These are phyloP conservation scores for Pangasius krempfi DNA, from an alignment of 2,797 vertebrate species.

Conservation along the genomic window DNA sequence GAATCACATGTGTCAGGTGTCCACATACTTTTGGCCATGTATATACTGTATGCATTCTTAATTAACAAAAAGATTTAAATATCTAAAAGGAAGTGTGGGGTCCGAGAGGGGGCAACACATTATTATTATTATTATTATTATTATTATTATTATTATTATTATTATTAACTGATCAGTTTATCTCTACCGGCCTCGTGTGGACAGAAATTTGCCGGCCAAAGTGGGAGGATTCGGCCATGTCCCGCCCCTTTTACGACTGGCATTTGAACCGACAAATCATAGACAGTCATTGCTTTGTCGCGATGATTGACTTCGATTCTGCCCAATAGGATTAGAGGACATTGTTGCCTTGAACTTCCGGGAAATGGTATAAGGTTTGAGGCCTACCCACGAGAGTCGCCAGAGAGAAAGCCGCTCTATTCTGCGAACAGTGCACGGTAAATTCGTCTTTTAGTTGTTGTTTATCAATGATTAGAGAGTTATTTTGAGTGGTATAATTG, in stretches of 20 bases:
- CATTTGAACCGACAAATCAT: constrained; percentile 40
- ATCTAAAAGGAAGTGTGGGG: too few relatives aligned
- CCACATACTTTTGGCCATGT: too few relatives aligned
- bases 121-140: neutral
- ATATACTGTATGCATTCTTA: too few relatives aligned
- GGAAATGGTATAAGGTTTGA: constrained; percentile 34
- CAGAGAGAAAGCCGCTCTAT: constrained; percentile 15
- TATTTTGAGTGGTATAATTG: neutral
- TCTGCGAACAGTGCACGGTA: constrained; percentile 45
- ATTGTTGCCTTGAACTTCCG: constrained; percentile 43
- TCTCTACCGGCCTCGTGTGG: constrained; percentile 43
- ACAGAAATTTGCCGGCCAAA: neutral
- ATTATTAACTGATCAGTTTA: neutral
- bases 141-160: too few relatives aligned
- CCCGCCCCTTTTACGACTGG: constrained; percentile 21
- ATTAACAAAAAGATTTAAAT: too few relatives aligned
- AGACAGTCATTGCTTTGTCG: too few relatives aligned
- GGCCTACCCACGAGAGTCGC: constrained; percentile 38
- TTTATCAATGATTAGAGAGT: neutral
- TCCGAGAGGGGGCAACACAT: too few relatives aligned
- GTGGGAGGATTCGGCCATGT: neutral
- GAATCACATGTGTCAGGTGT: too few relatives aligned
- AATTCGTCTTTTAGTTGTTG: neutral
- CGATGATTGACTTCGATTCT: constrained; percentile 16
- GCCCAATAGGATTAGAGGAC: constrained; percentile 44